Conservation (phyloP, 2,113 vertebrate species). For the Bambusicola thoracicus region DNA sequence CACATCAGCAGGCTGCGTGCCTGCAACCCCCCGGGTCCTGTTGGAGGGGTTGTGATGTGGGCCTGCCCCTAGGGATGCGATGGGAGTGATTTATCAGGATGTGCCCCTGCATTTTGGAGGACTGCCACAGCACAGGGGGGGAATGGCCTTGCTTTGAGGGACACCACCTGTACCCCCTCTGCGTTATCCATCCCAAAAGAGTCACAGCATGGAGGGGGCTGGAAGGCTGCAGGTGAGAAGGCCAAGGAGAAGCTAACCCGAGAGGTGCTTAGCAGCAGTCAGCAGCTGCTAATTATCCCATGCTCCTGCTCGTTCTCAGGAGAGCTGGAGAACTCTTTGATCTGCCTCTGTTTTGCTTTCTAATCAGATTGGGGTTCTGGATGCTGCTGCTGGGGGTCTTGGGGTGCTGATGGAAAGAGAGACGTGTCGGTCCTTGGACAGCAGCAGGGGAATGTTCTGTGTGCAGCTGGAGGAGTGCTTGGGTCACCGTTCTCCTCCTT, state of each 20-base stretch:
- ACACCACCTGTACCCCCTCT: no score
- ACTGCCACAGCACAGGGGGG: rapidly evolving
- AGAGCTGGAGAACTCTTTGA: constrained; percentile 52
- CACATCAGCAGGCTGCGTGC: neutral
- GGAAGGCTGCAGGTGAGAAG: neutral
- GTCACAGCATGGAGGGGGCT: neutral
- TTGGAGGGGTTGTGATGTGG: neutral
- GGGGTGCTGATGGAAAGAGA: neutral
- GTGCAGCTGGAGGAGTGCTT: neutral
- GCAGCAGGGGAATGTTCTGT: neutral
- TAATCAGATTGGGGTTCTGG: constrained; percentile 34
- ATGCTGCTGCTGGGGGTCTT: neutral
- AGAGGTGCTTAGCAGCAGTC: neutral
- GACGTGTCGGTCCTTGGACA: neutral
- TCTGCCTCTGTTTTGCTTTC: constrained; percentile 28
- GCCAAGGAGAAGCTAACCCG: neutral
- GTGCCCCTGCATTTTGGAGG: neutral
- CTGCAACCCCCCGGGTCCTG: neutral
- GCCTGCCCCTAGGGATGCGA: neutral
- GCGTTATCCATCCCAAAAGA: no score
- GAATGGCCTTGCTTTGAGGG: neutral
- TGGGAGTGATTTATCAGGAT: neutral
- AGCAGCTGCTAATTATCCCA: constrained; percentile 51
- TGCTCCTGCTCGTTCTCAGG: constrained; percentile 17
- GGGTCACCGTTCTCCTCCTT: neutral